A percentile compares a stretch with the other conserved stretches of the same genome.
Conservation (phyloP, 2,888 invertebrate genomes). For the Mechanitis messenoides region DNA sequence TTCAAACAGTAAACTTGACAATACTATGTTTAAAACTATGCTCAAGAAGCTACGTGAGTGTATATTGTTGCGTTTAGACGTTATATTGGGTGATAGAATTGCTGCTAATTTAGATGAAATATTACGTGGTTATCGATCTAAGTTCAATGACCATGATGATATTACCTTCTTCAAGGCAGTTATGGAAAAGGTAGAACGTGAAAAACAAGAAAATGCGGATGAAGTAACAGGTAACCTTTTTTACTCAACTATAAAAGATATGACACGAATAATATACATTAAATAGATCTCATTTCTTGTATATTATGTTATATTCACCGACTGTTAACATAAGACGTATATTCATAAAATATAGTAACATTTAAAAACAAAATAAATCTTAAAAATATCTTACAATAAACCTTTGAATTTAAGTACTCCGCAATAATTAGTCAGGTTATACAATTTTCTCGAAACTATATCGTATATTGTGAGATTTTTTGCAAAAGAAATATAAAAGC, state of each 20-base stretch:
- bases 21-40: background rate
- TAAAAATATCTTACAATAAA: too few species aligned
- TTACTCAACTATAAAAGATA: slow-evolving; percentile 1
- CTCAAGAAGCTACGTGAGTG: slow-evolving; percentile 26
- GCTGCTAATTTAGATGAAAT: slow-evolving; percentile 16
- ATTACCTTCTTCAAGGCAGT: slow-evolving; percentile 22
- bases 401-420: too few species aligned
- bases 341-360: too few species aligned
- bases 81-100: slow-evolving; percentile 27
- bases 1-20: background rate
- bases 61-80: slow-evolving; percentile 33
- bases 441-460: too few species aligned
- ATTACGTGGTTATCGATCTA: slow-evolving; percentile 25
- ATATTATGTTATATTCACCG: too few species aligned
- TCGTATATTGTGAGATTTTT: too few species aligned
- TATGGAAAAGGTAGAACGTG: slow-evolving; percentile 21
- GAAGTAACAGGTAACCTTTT: slow-evolving; percentile 24
- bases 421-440: too few species aligned
- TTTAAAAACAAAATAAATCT: too few species aligned
- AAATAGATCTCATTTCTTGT: too few species aligned
- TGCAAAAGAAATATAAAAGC: too few species aligned
- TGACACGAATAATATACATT: background rate
- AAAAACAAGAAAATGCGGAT: slow-evolving; percentile 6
- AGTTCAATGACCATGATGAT: slow-evolving; percentile 20
- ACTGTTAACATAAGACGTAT: too few species aligned